phyloP scores from a whole-genome alignment of 2,113 vertebrate species.

The Chaetodon trifascialis region DNA sequence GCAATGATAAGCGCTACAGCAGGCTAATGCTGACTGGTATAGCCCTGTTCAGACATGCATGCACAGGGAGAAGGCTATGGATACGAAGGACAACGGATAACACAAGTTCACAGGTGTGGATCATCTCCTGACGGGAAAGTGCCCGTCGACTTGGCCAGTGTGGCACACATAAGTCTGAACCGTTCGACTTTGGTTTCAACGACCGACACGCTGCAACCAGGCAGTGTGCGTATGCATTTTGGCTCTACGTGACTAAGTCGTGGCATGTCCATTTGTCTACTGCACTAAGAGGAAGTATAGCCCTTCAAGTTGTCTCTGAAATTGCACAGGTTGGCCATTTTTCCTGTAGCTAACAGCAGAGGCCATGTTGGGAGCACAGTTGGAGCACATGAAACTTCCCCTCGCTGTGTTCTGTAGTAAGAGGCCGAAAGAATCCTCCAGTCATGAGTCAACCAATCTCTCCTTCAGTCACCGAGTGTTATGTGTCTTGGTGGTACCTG shows the following conservation, averaged over 20 bases:
- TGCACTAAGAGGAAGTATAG: constrained; percentile 62
- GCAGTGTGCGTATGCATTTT: constrained; percentile 65
- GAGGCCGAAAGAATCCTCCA: constrained; percentile 58
- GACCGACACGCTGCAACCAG: constrained; percentile 73
- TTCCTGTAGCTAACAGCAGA: constrained; percentile 37
- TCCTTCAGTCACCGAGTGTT: constrained; percentile 58
- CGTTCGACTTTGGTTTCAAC: constrained; percentile 72
- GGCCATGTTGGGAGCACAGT: constrained; percentile 43
- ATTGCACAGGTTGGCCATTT: constrained; percentile 69
- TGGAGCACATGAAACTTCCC: constrained; percentile 17
- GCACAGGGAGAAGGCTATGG: constrained; percentile 45
- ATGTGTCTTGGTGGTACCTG: constrained; percentile 84
- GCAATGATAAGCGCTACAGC: constrained; percentile 45
- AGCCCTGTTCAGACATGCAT: constrained; percentile 75
- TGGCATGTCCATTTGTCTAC: constrained; percentile 37
- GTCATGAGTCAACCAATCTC: constrained; percentile 66
- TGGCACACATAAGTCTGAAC: constrained; percentile 57
- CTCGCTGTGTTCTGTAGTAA: constrained; percentile 37
- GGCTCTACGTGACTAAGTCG: constrained; percentile 45
- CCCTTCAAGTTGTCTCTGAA: constrained; percentile 72
- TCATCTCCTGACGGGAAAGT: constrained; percentile 34
- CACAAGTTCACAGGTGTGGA: constrained; percentile 47
- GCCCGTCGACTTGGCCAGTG: constrained; percentile 33
- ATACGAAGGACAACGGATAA: constrained; percentile 23
- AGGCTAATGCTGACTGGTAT: constrained; percentile 59